phyloP scores from a whole-genome alignment of 1,140 invertebrate genomes.

The Druon quercuslanigerum region DNA sequence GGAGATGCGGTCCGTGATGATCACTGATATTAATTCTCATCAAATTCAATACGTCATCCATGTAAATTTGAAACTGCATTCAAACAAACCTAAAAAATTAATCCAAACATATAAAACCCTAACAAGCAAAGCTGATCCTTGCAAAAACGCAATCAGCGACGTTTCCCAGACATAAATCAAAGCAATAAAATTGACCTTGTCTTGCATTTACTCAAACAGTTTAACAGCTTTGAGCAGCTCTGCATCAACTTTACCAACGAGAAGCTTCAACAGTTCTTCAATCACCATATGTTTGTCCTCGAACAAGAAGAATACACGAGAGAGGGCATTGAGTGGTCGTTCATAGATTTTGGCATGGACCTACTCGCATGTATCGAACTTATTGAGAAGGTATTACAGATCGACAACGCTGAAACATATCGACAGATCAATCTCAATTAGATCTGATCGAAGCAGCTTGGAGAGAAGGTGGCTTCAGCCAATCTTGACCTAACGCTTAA shows the following conservation, averaged over 20 bases:
- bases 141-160: constrained; percentile 36
- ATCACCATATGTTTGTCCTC: constrained; percentile 98
- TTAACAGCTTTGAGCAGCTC: constrained; percentile 98
- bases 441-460: constrained; percentile 48
- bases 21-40: too few relatives aligned
- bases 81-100: constrained; percentile 25
- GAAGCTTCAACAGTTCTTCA: constrained; percentile 98
- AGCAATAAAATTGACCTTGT: constrained; percentile 61
- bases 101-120: constrained; percentile 29
- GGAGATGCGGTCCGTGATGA: too few relatives aligned
- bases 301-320: constrained; percentile 98
- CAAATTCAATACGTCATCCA: too few relatives aligned
- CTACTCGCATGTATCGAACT: constrained; percentile 97
- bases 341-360: constrained; percentile 99
- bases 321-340: constrained; percentile 96
- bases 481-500: constrained; percentile 63
- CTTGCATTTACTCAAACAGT: constrained; percentile 79
- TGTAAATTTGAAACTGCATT: constrained; percentile 32
- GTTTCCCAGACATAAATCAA: constrained; percentile 34
- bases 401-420: constrained; percentile 41
- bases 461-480: constrained; percentile 44
- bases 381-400: constrained; percentile 94
- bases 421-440: constrained; percentile 46
- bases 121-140: constrained; percentile 47
- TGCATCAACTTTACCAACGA: constrained; percentile 99